Evolutionary conservation across 2,888 invertebrate genomes (phyloP), one percentile per base, ranked within the genome.

Genomic region (Lasioglossum figueresi): DNA sequence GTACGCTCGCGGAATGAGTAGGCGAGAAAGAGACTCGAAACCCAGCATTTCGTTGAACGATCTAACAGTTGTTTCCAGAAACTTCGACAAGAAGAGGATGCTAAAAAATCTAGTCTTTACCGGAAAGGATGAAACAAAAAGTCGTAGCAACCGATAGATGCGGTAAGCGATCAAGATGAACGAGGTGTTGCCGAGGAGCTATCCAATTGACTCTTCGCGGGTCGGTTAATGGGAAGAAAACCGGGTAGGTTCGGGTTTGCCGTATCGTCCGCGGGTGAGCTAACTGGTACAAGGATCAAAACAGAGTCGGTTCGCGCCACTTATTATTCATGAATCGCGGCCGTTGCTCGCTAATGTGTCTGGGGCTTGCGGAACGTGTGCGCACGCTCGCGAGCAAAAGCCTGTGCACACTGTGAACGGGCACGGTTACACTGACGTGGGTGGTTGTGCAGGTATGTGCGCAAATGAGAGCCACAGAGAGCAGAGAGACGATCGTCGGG

Each of bases 261-360:
- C 14, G 79, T 68, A 76, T 76, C 72, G 76, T 80, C 43, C 37
- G 43, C 70, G 76, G 82, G 74, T 83, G 82, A 82, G 52, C 66
- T 83, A 86, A 85, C 68, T 56, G 78, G 83, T 78, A 85, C 78
- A 77, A 82, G 82, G 85, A 90, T 90, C 88, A 82, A 89, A 89
- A 89, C 89, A 76, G 81, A 79, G 81, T 85, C 84, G 76, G 72
- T 86, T 90, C 87, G 83, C 88, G 82, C 83, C 86, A 86, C 85
- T 90, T 90, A 89, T 90, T 90, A 90, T 90, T 90, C 90, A 90
- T 90, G 88, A 87, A 90, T 83, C 85, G 81, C 73, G 78, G 19
- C 72, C 77, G 79, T 83, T 27, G 79, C 79, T 75, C 82, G 86
- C 82, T 90, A 90, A 90, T 90, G 89, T 82, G 86, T 86, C 83